Percentiles rank a stretch among this genome's conserved stretches.
These are phyloP conservation scores for Drosophila flavopinicola DNA, from an alignment of 2,888 invertebrate genomes.

Conservation along the genomic window DNA sequence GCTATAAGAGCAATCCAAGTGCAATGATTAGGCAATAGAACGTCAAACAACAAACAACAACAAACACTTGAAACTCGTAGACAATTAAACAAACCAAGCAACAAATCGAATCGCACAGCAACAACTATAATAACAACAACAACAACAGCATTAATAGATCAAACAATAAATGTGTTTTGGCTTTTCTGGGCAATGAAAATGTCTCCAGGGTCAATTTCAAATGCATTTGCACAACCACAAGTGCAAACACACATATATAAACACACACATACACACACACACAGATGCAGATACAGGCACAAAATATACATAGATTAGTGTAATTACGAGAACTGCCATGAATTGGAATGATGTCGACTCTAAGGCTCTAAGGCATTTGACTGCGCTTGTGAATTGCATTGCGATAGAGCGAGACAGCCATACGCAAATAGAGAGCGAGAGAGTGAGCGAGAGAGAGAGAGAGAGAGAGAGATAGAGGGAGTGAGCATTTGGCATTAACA, in stretches of 20 bases:
- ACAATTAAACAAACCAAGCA: constrained; percentile 46
- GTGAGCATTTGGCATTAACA: constrained; percentile 32
- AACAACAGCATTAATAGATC: constrained; percentile 21
- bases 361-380: constrained; percentile 71
- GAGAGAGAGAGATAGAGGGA: not conserved
- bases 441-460: not conserved
- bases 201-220: constrained; percentile 75
- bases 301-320: constrained; percentile 66
- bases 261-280: not conserved
- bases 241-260: constrained; percentile 6
- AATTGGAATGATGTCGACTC: constrained; percentile 60
- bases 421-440: not conserved
- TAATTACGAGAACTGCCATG: constrained; percentile 62
- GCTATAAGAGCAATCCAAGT: no score
- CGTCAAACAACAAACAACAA: constrained; percentile 17
- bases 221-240: constrained; percentile 56
- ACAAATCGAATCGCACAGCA: constrained; percentile 28
- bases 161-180: constrained; percentile 65
- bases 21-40: constrained; percentile 5
- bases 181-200: constrained; percentile 56
- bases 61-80: constrained; percentile 30
- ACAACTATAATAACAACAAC: constrained; percentile 31
- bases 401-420: not conserved
- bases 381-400: constrained; percentile 31
- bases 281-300: constrained; percentile 2